Evolutionary conservation across 1,140 invertebrate genomes (phyloP).

Genomic region (Aphaenogaster floridana): DNA sequence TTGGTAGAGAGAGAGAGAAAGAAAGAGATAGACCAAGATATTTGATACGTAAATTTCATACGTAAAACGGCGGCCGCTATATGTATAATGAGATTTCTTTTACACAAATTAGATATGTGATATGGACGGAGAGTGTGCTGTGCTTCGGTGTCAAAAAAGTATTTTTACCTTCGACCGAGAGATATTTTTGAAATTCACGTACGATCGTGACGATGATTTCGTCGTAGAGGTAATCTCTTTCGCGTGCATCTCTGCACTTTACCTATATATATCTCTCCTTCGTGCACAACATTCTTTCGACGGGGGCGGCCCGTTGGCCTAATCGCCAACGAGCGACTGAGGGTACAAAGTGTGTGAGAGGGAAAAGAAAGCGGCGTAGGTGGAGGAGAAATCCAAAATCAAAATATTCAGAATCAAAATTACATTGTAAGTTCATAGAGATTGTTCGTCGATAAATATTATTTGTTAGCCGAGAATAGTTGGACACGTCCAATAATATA

Average conservation of each 20-base stretch:
- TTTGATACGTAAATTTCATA: constrained; percentile 43
- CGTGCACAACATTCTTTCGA: constrained; percentile 51
- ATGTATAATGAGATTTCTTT: constrained; percentile 27
- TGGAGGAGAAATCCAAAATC: constrained; percentile 78
- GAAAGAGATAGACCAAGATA: constrained; percentile 12
- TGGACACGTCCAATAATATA: constrained; percentile 79
- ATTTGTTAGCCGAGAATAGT: constrained; percentile 81
- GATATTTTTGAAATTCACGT: constrained; percentile 63
- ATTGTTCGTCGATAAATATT: constrained; percentile 82
- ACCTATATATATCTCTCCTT: constrained; percentile 34
- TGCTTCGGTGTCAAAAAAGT: constrained; percentile 44
- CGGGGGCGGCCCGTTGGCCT: constrained; percentile 27
- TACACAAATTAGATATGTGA: constrained; percentile 53
- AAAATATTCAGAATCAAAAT: constrained; percentile 86
- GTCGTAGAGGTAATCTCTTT: constrained; percentile 50
- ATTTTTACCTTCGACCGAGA: constrained; percentile 47
- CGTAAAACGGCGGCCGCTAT: not conserved
- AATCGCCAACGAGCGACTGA: constrained; percentile 61
- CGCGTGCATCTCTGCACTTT: constrained; percentile 45
- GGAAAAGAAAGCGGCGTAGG: constrained; percentile 30
- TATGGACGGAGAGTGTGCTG: constrained; percentile 24
- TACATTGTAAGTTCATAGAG: constrained; percentile 84
- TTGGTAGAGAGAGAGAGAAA: not conserved
- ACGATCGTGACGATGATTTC: constrained; percentile 35
- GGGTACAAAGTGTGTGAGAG: constrained; percentile 71